A percentile compares a stretch with the other conserved stretches of the same genome.
Conservation (phyloP, 2,888 invertebrate species). For the Pollenia amentaria region DNA sequence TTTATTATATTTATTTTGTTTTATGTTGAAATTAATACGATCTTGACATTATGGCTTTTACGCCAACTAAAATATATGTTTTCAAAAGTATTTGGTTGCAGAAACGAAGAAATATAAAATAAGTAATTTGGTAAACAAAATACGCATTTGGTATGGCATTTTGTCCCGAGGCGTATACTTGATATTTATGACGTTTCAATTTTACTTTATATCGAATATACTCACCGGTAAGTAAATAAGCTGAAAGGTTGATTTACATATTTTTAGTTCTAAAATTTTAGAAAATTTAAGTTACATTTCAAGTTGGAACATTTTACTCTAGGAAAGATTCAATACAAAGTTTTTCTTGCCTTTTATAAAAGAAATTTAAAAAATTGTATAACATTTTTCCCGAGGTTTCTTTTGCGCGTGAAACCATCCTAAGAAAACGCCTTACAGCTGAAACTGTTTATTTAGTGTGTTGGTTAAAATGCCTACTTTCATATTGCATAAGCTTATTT, state of each 20-base stretch:
- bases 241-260: not conserved
- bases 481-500: no score
- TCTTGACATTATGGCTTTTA: not conserved
- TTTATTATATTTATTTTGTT: no score
- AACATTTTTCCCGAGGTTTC: no score
- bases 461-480: no score
- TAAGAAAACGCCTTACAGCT: no score
- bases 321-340: no score
- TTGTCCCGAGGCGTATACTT: slow-evolving; percentile 9
- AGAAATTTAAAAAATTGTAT: no score
- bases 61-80: not conserved
- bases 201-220: not conserved
- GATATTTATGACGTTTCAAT: not conserved
- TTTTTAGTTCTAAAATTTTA: not conserved
- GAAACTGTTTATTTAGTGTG: no score
- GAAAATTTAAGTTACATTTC: not conserved
- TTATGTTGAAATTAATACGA: no score
- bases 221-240: not conserved
- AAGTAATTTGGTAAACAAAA: not conserved
- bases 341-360: no score
- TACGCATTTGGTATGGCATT: not conserved
- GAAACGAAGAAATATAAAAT: not conserved
- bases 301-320: not conserved
- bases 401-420: no score
- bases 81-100: not conserved